A percentile compares a stretch with the other conserved stretches of the same genome.
phyloP scores from a whole-genome alignment of 2,888 invertebrate genomes.

The Phragmatobia fuliginosa region DNA sequence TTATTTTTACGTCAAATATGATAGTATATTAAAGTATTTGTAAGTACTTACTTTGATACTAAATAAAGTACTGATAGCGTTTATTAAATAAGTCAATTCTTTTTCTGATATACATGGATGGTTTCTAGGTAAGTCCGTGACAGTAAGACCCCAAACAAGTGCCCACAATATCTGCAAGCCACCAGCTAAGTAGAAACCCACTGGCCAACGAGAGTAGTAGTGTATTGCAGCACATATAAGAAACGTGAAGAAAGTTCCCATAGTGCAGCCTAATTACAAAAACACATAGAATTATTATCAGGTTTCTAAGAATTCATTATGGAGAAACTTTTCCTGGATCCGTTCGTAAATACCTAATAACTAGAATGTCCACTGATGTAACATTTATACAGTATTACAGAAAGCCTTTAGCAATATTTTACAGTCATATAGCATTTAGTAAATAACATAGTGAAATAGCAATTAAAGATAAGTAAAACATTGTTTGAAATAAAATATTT shows the following conservation, averaged over 20 bases:
- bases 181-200: slow-evolving; percentile 89
- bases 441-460: no score
- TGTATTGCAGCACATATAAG: slow-evolving; percentile 88
- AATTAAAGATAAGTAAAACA: no score
- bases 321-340: neutral
- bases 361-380: neutral
- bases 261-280: slow-evolving; percentile 70
- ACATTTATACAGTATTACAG: neutral
- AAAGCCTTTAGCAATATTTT: neutral
- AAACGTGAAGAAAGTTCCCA: slow-evolving; percentile 89
- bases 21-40: neutral
- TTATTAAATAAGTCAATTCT: slow-evolving; percentile 87
- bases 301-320: neutral
- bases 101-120: slow-evolving; percentile 87
- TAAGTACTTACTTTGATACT: slow-evolving; percentile 70
- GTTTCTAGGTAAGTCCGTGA: slow-evolving; percentile 87
- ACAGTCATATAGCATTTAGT: neutral
- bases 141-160: slow-evolving; percentile 84
- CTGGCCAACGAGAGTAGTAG: slow-evolving; percentile 87
- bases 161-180: slow-evolving; percentile 84
- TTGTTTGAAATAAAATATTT: no score
- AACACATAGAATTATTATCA: slow-evolving; percentile 21
- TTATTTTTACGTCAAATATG: neutral
- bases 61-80: slow-evolving; percentile 83
- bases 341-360: neutral